phyloP scores from a whole-genome alignment of 2,113 vertebrate species.

The Acrocephalus kingi region DNA sequence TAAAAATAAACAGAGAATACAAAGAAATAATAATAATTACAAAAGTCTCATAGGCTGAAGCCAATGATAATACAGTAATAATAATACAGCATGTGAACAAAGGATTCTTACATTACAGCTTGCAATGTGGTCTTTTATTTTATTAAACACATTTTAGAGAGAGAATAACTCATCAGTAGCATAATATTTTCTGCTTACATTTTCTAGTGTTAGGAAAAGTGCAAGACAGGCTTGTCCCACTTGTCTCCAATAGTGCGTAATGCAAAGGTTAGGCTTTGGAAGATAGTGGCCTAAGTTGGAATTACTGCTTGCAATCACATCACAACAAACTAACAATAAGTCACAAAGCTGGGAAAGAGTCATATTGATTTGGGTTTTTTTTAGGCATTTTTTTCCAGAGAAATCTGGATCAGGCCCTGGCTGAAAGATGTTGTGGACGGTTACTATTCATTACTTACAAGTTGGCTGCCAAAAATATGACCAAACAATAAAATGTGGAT shows the following conservation, averaged over 20 bases:
- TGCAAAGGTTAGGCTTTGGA: background rate
- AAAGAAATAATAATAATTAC: slow-evolving; percentile 26
- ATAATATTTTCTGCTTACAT: slow-evolving; percentile 12
- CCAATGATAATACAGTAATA: slow-evolving; percentile 14
- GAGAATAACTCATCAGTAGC: background rate
- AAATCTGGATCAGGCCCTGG: background rate
- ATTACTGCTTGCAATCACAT: background rate
- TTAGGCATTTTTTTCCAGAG: background rate
- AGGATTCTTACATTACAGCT: background rate
- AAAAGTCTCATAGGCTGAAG: background rate
- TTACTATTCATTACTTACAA: background rate
- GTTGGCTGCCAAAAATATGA: background rate
- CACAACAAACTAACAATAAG: background rate
- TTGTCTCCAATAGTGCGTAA: background rate
- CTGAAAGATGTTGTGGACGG: background rate
- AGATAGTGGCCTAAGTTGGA: background rate
- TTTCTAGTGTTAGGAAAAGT: background rate
- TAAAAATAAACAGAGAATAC: slow-evolving; percentile 41
- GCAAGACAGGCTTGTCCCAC: background rate
- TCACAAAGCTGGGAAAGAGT: background rate
- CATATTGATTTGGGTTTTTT: background rate
- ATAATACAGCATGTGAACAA: background rate
- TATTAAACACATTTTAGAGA: background rate
- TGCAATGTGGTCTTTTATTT: background rate
- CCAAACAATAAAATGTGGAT: background rate